These are phyloP conservation scores for Linnaemya vulpina DNA, from an alignment of 2,888 invertebrate species.

Conservation along the genomic window DNA sequence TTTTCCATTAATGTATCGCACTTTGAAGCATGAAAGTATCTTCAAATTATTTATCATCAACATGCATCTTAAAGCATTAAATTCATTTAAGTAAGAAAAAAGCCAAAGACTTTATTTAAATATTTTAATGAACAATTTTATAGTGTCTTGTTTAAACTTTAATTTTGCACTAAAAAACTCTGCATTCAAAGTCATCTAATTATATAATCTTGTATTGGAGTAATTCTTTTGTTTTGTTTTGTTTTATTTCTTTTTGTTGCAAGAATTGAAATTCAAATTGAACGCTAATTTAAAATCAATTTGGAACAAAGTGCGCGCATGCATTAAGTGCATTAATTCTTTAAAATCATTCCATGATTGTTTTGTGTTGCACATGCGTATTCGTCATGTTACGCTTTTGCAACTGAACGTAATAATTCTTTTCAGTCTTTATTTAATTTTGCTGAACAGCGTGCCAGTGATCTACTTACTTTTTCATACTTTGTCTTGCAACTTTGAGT, in stretches of 20 bases:
- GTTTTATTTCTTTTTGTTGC: background rate
- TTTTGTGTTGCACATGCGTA: constrained; percentile 55
- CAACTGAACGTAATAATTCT: background rate
- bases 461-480: constrained; percentile 30
- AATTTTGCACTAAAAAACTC: background rate
- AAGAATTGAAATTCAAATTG: background rate
- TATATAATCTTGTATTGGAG: background rate
- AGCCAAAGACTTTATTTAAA: too few species aligned
- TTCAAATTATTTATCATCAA: too few species aligned
- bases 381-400: constrained; percentile 31
- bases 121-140: too few species aligned
- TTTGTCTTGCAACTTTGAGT: background rate
- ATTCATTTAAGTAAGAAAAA: too few species aligned
- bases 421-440: background rate
- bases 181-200: background rate
- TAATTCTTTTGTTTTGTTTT: background rate
- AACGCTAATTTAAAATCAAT: constrained; percentile 9
- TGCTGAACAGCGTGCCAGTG: constrained; percentile 51
- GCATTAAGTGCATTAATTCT: constrained; percentile 22
- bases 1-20: too few species aligned
- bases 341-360: background rate
- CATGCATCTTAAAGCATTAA: too few species aligned
- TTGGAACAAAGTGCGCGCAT: constrained; percentile 17
- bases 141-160: too few species aligned
- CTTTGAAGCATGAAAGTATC: too few species aligned